A percentile compares a stretch with the other conserved stretches of the same genome.
Evolutionary conservation across 2,797 vertebrate species (phyloP).

Genomic region (Enteromius paludinosus): DNA sequence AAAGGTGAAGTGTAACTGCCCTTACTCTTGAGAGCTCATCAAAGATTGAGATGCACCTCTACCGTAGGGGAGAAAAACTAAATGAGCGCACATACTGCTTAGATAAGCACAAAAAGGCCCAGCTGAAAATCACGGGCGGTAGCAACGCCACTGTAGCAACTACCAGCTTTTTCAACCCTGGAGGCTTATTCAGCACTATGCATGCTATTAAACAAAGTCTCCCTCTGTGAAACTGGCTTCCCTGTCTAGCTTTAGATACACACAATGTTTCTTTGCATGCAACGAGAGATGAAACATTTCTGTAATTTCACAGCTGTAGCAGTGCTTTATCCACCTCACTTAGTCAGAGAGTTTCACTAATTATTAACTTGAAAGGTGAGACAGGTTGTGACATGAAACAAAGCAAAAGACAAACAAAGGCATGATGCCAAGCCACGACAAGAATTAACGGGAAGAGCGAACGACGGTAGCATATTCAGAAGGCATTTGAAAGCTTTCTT

Average conservation of each 20-base stretch:
- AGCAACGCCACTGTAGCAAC: constrained; percentile 27
- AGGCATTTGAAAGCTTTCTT: constrained; percentile 35
- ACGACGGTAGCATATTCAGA: constrained; percentile 31
- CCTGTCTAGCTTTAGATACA: background rate
- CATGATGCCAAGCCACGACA: background rate
- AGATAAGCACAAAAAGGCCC: constrained; percentile 39
- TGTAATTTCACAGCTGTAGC: background rate
- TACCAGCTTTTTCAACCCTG: constrained; percentile 13
- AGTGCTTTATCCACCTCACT: background rate
- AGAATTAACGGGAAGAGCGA: background rate
- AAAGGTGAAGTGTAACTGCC: background rate
- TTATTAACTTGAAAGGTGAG: constrained; percentile 20
- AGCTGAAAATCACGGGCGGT: background rate
- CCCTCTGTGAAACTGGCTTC: constrained; percentile 11
- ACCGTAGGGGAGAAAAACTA: constrained; percentile 23
- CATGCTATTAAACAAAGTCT: constrained; percentile 30
- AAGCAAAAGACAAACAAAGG: constrained; percentile 24
- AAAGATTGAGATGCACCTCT: constrained; percentile 41
- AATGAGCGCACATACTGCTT: constrained; percentile 27
- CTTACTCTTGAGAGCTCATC: constrained; percentile 33
- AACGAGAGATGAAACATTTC: background rate
- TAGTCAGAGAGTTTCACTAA: background rate
- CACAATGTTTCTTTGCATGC: constrained; percentile 8
- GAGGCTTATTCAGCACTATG: constrained; percentile 38
- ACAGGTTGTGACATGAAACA: constrained; percentile 10